Evolutionary conservation across 2,797 vertebrate genomes (phyloP).

Genomic region (Leuciscus waleckii): DNA sequence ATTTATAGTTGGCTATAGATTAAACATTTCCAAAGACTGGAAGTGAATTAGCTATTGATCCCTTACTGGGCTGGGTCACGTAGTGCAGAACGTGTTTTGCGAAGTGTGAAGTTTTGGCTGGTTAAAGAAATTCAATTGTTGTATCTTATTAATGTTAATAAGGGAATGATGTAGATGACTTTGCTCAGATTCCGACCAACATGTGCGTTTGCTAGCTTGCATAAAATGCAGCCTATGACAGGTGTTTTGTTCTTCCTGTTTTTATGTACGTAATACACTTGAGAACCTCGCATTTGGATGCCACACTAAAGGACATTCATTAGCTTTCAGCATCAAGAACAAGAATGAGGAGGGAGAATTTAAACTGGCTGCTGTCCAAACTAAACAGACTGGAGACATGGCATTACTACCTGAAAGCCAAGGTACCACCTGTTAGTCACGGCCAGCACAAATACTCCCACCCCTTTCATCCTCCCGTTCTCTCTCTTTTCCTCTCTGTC

Average conservation of each 20-base stretch:
- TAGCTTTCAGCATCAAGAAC: too few relatives aligned
- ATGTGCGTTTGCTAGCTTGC: background rate
- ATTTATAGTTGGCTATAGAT: constrained; percentile 59
- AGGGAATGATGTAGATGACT: constrained; percentile 38
- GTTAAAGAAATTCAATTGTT: constrained; percentile 52
- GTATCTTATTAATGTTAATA: constrained; percentile 46
- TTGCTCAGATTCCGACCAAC: background rate
- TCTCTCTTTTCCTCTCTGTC: constrained; percentile 5
- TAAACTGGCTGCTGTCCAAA: constrained; percentile 72
- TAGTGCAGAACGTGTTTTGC: constrained; percentile 40
- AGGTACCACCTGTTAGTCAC: constrained; percentile 67
- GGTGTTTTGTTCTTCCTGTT: background rate
- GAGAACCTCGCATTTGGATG: background rate
- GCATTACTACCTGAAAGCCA: constrained; percentile 72
- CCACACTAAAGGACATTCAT: constrained; percentile 62
- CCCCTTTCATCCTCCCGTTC: constrained; percentile 27
- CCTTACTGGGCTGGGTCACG: constrained; percentile 29
- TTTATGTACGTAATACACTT: background rate
- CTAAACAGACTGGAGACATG: constrained; percentile 72
- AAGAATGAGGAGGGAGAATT: too few relatives aligned
- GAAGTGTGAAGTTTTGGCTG: constrained; percentile 45
- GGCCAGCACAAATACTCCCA: constrained; percentile 34
- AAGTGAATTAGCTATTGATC: constrained; percentile 67
- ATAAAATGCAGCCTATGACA: background rate
- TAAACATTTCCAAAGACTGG: constrained; percentile 57